Evolutionary conservation across 2,113 vertebrate genomes (phyloP), one percentile per base, ranked within the genome.

Genomic region (Centropus unirufus): DNA sequence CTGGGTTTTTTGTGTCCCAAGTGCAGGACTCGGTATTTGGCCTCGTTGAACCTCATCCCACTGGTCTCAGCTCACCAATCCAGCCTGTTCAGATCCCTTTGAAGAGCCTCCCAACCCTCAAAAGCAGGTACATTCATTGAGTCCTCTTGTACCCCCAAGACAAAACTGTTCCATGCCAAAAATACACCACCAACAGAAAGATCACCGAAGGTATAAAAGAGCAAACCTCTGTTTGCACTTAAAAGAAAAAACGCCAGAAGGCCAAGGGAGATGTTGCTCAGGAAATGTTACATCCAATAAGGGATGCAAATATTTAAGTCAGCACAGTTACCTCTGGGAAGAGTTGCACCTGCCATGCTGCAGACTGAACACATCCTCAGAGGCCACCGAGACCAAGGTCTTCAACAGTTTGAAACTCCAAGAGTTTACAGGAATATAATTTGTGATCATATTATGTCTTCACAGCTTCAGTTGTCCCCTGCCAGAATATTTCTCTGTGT

Each of bases 111-210:
- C n/a, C n/a, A n/a, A n/a, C n/a, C n/a, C n/a, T n/a, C n/a, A n/a
- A n/a, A n/a, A n/a, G n/a, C n/a, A 22, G 32, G 13, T 18, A 14
- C 1, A 2, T 81, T 52, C 47, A 34, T 0, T 16, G 59, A 58
- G 39, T 42, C 29, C 21, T 51, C 59, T 47, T 30, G 9, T 8
- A 73, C 14, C 49, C 51, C 40, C 23, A 40, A 3, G 61, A 68
- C 8, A 84, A 36, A 72, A 52, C 1, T 29, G 11, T 30, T 64
- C 36, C 23, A 36, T 5, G 23, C 18, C 46, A 29, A 72, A 29
- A 83, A 63, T 20, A 47, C 46, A 47, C 46, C 46, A 49, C 11
- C 20, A 49, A 49, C 20, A 23, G 47, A 23, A 49, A 49, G 47
- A 22, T 49, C 47, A 49, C 47, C 47, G 23, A 49, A 49, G 47